These are phyloP conservation scores for Xestia sexstrigata DNA, from an alignment of 2,888 invertebrate genomes.

Conservation along the genomic window DNA sequence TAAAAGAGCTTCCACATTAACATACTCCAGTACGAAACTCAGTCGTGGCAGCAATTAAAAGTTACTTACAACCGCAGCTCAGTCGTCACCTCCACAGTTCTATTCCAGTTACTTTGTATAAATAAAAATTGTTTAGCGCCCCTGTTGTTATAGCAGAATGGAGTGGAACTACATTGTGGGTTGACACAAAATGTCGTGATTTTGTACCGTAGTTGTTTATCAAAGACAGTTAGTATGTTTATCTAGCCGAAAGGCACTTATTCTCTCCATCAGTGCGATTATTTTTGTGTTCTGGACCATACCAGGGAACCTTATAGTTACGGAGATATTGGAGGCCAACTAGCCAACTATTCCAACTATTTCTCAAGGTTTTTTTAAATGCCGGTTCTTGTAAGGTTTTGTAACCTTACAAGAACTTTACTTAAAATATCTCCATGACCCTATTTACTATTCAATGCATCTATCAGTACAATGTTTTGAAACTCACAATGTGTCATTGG, in stretches of 20 bases:
- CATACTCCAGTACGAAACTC: slow-evolving; percentile 22
- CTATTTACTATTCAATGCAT: no score
- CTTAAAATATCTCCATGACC: no score
- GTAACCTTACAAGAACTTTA: no score
- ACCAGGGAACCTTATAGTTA: no score
- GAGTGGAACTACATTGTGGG: not conserved
- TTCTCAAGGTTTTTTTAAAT: no score
- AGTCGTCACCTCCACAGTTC: slow-evolving; percentile 16
- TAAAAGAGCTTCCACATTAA: slow-evolving; percentile 28
- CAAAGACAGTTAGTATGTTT: not conserved
- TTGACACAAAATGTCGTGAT: not conserved
- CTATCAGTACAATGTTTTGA: no score
- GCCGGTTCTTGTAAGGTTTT: no score
- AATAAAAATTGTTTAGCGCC: slow-evolving; percentile 35
- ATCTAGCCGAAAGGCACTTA: not conserved
- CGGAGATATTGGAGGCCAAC: no score
- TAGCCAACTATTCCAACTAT: no score
- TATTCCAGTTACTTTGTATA: slow-evolving; percentile 42
- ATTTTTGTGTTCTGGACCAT: no score
- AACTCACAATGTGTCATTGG: no score
- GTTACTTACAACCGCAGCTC: slow-evolving; percentile 29
- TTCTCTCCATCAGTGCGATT: no score
- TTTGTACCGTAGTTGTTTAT: not conserved
- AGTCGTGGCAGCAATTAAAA: slow-evolving; percentile 55
- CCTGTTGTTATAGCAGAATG: not conserved